Base-by-base conservation (phyloP, 2,113 vertebrate genomes). In the Excalfactoria chinensis region DNA sequence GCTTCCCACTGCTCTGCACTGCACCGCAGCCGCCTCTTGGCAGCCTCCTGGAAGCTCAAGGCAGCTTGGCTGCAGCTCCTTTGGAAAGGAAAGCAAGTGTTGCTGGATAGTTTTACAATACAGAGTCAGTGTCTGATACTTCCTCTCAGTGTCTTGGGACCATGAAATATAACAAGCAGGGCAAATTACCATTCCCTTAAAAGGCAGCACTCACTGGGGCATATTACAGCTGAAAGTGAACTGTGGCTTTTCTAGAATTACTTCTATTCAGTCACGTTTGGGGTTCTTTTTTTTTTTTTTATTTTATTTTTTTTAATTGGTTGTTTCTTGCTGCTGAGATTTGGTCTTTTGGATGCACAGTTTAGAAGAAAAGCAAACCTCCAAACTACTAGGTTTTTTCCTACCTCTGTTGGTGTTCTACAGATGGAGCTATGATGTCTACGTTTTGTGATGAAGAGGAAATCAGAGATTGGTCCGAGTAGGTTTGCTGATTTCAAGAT, bases 11-110 rank as follows among this genome's bases (percentile, higher is more conserved):
- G 89, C 97, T 98, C 91, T 89, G 68, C 60, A 48, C 97, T 82
- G 91, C 97, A 96, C 98, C 97, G 95, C 97, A 97, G 97, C 97
- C 95, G 97, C 97, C 96, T 96, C 95, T 98, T 98, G 98, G 98
- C 98, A 98, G 97, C 96, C 96, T 93, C 85, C 69, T 83, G 96
- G 94, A 97, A 97, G 97, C 94, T 93, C 98, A 95, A 97, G 96
- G 95, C 96, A 80, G 96, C 96, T 98, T 98, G 97, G 95, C 97
- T 95, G 81, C 63, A 83, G 88, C 89, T 97, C 49, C 93, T 95
- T 81, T 93, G 95, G 96, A 98, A 98, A 98, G 97, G 96, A 98
- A 98, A 98, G 97, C 97, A 97, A 98, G 97, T 96, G 97, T 97
- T 97, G 97, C 97, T 97, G 95, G 96, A 97, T 98, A 96, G 96